A percentile compares a stretch with the other conserved stretches of the same genome.
phyloP scores from a whole-genome alignment of 2,888 invertebrate species.

The Trichacis sp. region DNA sequence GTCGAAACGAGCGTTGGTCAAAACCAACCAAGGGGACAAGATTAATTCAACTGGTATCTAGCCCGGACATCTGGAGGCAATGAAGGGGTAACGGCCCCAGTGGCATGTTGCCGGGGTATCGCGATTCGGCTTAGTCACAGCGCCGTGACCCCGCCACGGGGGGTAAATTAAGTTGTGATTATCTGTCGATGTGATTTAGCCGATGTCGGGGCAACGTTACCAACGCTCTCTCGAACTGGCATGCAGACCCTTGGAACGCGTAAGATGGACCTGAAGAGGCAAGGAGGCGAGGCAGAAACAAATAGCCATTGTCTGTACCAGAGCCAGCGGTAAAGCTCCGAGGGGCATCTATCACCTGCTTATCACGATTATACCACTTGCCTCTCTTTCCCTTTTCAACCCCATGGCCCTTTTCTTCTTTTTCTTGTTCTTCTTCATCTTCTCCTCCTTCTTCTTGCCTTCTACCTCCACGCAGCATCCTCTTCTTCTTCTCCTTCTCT shows the following conservation, averaged over 20 bases:
- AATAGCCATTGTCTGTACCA: slow-evolving; percentile 67
- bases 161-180: slow-evolving; percentile 69
- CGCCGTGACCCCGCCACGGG: slow-evolving; percentile 54
- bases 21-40: background rate
- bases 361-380: slow-evolving; percentile 69
- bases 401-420: slow-evolving; percentile 38
- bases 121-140: slow-evolving; percentile 39
- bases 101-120: slow-evolving; percentile 29
- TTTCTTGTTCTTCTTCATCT: background rate
- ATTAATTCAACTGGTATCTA: slow-evolving; percentile 24
- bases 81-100: slow-evolving; percentile 25
- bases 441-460: slow-evolving; percentile 17
- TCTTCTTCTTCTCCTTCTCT: slow-evolving; percentile 16
- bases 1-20: background rate
- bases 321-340: slow-evolving; percentile 61
- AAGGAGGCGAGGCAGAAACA: slow-evolving; percentile 62
- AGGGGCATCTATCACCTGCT: slow-evolving; percentile 69
- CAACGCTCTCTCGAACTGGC: slow-evolving; percentile 16
- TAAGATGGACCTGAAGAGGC: slow-evolving; percentile 30
- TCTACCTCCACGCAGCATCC: slow-evolving; percentile 18
- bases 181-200: slow-evolving; percentile 68
- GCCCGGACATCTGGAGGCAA: slow-evolving; percentile 23
- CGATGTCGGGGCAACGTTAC: slow-evolving; percentile 43
- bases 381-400: slow-evolving; percentile 52
- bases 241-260: slow-evolving; percentile 32